Conservation (phyloP, 2,113 vertebrate species). For the Garra rufa region DNA sequence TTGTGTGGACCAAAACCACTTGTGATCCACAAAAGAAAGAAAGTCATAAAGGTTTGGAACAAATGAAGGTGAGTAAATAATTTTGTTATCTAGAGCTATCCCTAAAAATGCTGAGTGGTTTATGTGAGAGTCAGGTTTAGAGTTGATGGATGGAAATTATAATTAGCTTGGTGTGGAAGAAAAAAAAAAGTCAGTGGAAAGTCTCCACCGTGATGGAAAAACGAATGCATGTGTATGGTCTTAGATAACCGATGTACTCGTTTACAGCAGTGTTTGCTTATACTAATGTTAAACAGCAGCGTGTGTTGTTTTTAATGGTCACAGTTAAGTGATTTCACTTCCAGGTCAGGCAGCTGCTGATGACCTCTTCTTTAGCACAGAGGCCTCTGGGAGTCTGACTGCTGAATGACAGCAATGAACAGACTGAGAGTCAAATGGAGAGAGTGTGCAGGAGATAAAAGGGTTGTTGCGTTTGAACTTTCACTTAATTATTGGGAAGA, state of each 20-base stretch:
- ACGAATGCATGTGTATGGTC: background rate
- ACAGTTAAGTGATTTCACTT: conserved; percentile 37
- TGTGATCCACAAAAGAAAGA: background rate
- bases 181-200: background rate
- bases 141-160: background rate
- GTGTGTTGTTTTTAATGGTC: conserved; percentile 25
- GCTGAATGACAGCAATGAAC: conserved; percentile 38
- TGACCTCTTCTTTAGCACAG: conserved; percentile 26
- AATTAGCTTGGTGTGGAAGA: background rate
- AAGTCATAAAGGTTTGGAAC: background rate
- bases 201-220: background rate
- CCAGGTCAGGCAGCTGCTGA: conserved; percentile 25
- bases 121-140: background rate
- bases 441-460: background rate
- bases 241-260: background rate
- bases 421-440: background rate
- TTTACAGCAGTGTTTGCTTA: conserved; percentile 5
- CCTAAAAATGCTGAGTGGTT: background rate
- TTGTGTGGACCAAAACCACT: background rate
- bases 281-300: conserved; percentile 18
- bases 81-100: background rate
- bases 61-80: background rate
- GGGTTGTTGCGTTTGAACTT: background rate
- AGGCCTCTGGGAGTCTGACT: conserved; percentile 21
- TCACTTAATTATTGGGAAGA: background rate